Conservation (phyloP, 2,797 vertebrate species). For the Falco naumanni region DNA sequence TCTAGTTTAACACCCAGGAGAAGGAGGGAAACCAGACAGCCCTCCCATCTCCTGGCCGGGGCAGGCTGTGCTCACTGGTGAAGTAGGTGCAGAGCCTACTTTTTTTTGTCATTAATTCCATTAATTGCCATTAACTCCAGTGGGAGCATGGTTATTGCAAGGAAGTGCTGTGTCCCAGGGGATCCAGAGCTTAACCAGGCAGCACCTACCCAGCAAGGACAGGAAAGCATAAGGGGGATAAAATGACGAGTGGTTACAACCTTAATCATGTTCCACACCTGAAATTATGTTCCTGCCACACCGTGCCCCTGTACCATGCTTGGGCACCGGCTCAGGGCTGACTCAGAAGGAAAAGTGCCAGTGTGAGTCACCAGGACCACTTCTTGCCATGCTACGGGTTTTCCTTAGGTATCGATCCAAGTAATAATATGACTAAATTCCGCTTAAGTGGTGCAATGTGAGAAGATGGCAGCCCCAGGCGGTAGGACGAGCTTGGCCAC, state of each 20-base stretch:
- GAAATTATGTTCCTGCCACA: neutral
- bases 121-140: too few species aligned
- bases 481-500: neutral
- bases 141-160: neutral
- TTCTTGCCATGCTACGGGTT: neutral
- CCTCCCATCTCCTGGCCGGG: neutral
- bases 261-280: neutral
- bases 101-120: too few species aligned
- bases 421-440: neutral
- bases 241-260: neutral
- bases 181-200: neutral
- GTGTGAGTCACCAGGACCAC: neutral
- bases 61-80: neutral
- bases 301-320: fast-evolving
- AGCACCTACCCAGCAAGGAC: neutral
- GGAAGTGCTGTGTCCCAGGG: neutral
- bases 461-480: neutral
- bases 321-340: neutral
- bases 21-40: neutral
- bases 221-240: neutral
- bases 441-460: neutral
- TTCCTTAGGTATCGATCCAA: neutral
- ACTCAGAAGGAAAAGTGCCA: neutral
- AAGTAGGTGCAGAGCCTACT: neutral
- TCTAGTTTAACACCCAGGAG: neutral